A percentile compares a stretch with the other conserved stretches of the same genome.
phyloP scores from a whole-genome alignment of 1,140 invertebrate genomes.

The Cotesia glomerata region DNA sequence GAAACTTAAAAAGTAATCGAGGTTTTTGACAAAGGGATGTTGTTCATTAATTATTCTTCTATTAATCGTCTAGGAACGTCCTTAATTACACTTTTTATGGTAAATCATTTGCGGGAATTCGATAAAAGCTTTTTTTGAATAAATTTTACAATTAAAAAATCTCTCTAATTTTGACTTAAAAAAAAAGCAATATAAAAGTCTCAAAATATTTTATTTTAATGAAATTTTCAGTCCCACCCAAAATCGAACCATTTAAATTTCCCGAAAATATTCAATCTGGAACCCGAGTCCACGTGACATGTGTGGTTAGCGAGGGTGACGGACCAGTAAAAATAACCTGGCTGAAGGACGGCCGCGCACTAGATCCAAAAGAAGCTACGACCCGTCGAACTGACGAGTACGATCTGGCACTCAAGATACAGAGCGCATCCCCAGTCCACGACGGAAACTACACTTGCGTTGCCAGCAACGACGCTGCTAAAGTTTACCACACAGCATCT shows the following conservation, averaged over 20 bases:
- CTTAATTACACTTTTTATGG: too few species aligned
- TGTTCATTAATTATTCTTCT: too few species aligned
- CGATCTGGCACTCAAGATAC: conserved; percentile 61
- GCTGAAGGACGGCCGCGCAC: conserved; percentile 67
- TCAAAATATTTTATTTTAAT: conserved; percentile 35
- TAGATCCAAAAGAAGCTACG: conserved; percentile 48
- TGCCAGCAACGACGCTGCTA: conserved; percentile 82
- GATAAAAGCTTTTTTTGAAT: too few species aligned
- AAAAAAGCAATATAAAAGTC: neutral
- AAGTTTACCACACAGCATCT: conserved; percentile 62
- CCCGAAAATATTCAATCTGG: conserved; percentile 66
- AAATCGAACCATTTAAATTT: conserved; percentile 68
- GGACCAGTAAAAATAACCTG: conserved; percentile 71
- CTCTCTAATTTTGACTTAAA: neutral
- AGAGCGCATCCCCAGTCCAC: conserved; percentile 68
- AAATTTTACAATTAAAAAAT: neutral
- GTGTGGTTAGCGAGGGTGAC: conserved; percentile 74
- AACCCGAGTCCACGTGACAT: conserved; percentile 67
- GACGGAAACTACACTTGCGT: conserved; percentile 90
- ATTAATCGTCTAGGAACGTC: too few species aligned
- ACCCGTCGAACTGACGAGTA: conserved; percentile 61
- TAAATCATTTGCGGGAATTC: too few species aligned
- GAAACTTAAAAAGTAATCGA: too few species aligned
- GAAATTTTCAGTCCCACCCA: conserved; percentile 66
- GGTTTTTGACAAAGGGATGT: too few species aligned